Evolutionary conservation across 2,888 invertebrate genomes (phyloP).

Genomic region (Cartodere bifasciata): DNA sequence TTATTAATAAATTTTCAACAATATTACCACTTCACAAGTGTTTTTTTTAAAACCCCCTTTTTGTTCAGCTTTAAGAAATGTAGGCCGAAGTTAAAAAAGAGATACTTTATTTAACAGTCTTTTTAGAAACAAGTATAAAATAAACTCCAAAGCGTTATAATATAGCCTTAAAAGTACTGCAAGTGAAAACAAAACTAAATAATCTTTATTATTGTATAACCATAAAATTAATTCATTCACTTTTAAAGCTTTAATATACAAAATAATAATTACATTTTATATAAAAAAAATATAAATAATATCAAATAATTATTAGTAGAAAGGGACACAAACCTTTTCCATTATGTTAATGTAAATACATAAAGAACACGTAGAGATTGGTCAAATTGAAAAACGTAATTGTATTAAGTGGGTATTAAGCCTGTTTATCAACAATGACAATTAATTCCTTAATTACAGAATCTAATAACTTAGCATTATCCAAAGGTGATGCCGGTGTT

Average conservation of each 20-base stretch:
- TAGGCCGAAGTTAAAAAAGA: constrained; percentile 14
- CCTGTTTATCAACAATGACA: constrained; percentile 31
- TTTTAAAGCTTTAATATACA: constrained; percentile 12
- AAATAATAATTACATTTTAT: constrained; percentile 7
- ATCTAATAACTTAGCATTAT: constrained; percentile 29
- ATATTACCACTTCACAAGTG: too few relatives aligned
- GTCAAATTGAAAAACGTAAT: constrained; percentile 15
- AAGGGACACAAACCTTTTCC: constrained; percentile 4
- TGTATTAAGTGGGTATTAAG: constrained; percentile 20
- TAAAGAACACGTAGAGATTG: constrained; percentile 19
- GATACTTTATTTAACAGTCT: constrained; percentile 22
- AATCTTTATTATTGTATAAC: constrained; percentile 9
- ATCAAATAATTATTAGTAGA: constrained; percentile 11
- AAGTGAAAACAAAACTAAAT: constrained; percentile 11
- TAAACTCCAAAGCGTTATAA: background rate
- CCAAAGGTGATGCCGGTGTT: constrained; percentile 21
- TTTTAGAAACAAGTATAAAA: constrained; percentile 11
- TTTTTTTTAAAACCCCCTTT: too few relatives aligned
- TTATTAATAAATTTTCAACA: too few relatives aligned
- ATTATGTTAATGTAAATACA: constrained; percentile 1
- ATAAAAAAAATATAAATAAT: constrained; percentile 8
- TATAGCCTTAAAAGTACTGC: background rate
- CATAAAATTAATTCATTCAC: constrained; percentile 1
- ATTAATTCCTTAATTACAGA: constrained; percentile 32
- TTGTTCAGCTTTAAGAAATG: too few relatives aligned